phyloP scores from a whole-genome alignment of 2,797 vertebrate species.

The Microctenopoma stevenorrisi region DNA sequence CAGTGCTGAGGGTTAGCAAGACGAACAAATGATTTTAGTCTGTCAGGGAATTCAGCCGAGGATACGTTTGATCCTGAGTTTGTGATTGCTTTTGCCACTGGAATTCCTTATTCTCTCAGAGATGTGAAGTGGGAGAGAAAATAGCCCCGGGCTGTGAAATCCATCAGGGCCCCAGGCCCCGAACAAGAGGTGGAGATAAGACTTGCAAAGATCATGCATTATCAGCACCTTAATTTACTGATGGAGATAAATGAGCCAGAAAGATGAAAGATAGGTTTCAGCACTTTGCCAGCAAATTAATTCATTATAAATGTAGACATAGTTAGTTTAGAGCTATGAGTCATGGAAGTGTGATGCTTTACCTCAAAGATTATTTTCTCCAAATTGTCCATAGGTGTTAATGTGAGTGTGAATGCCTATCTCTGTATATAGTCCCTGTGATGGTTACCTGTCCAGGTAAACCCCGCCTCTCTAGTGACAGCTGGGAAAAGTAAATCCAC shows the following conservation, averaged over 20 bases:
- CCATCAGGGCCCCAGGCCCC: slow-evolving; percentile 51
- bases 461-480: too few relatives aligned
- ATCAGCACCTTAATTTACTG: slow-evolving; percentile 54
- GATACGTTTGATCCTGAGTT: slow-evolving; percentile 81
- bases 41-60: slow-evolving; percentile 84
- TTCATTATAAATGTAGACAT: slow-evolving; percentile 6
- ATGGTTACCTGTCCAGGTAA: too few relatives aligned
- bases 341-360: background rate
- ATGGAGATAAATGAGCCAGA: slow-evolving; percentile 34
- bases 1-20: slow-evolving; percentile 53
- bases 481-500: background rate
- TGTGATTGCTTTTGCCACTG: slow-evolving; percentile 79
- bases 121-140: slow-evolving; percentile 73
- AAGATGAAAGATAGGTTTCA: slow-evolving; percentile 30
- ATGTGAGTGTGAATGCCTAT: too few relatives aligned
- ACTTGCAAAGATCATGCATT: slow-evolving; percentile 36
- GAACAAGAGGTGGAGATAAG: slow-evolving; percentile 66
- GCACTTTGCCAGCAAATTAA: background rate
- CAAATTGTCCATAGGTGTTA: too few relatives aligned
- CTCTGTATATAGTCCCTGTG: too few relatives aligned
- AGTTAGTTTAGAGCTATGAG: background rate
- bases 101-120: slow-evolving; percentile 82
- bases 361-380: background rate
- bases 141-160: slow-evolving; percentile 74
- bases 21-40: slow-evolving; percentile 83